Base-by-base conservation (phyloP, 2,888 invertebrate species). In the Scaptomyza flava region DNA sequence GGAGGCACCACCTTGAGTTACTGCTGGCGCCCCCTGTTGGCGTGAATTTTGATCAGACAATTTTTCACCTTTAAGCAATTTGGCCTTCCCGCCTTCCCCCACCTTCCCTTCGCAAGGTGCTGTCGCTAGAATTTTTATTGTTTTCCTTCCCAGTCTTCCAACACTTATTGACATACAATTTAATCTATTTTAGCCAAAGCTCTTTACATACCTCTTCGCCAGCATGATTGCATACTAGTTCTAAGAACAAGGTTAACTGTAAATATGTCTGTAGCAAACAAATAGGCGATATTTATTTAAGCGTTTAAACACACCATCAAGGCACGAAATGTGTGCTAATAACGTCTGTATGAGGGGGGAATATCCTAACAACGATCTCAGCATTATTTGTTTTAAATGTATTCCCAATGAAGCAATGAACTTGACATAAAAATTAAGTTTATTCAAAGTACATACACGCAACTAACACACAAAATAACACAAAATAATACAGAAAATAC, bases 41-140 rank as follows among this genome's bases (percentile, higher is more conserved):
- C 46, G 41, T 63, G 59, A 51, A 66, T 75, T 75, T 68, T 65
- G 72, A 78, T 78, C 78, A 78, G 57, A 67, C 75, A 69, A 67
- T 77, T 79, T 77, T 74, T 78, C 65, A 79, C 79, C 83, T 78
- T 78, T 78, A 78, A 83, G 68, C 68, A 81, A 76, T 72, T 81
- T 73, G 47, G 60, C 50, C 8, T 41, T 41, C 3, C 1, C 17
- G 38, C 52, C 30, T 2, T 12, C 31, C 23, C 6, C 6, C 12
- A 38, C 2, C 1, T 17, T 17, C 17, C 17, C 17, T 42, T 17
- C 30, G 9, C 41, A 34, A 51, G 57, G 36, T 36, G 71, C 33
- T 67, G 63, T 58, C 50, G 51, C 57, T 59, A 11, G 46, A 59
- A 57, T 57, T 57, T 59, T 73, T 73, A 69, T 69, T 72, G 67